These are phyloP conservation scores for Rutilus rutilus DNA, from an alignment of 2,113 vertebrate species.

Conservation along the genomic window DNA sequence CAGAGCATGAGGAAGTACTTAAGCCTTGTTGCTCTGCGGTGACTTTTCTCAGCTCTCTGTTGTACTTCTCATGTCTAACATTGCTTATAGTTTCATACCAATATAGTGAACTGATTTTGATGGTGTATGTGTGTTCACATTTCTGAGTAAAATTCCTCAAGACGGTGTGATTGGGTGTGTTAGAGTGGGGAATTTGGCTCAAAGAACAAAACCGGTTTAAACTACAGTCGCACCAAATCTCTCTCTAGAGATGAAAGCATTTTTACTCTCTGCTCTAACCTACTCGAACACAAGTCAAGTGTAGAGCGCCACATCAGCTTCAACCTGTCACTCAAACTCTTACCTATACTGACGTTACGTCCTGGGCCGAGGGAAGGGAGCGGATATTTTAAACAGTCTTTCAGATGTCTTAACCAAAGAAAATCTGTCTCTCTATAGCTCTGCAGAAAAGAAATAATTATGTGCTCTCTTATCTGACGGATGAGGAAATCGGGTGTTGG, in stretches of 20 bases:
- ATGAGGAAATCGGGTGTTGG: not conserved
- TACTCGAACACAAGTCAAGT: not conserved
- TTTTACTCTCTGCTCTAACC: not conserved
- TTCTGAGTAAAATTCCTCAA: slow-evolving; percentile 20
- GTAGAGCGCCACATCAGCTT: slow-evolving; percentile 2
- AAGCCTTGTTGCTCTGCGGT: slow-evolving; percentile 4
- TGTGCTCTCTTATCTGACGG: not conserved
- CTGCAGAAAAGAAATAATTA: not conserved
- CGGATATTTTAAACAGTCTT: not conserved
- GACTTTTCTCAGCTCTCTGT: not conserved
- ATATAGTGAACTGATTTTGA: not conserved
- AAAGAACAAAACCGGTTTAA: not conserved
- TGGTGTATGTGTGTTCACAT: not conserved
- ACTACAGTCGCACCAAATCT: not conserved
- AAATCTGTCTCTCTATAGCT: not conserved
- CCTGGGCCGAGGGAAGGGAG: not conserved
- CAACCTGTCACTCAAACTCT: slow-evolving; percentile 21
- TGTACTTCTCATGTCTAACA: not conserved
- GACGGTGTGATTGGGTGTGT: not conserved
- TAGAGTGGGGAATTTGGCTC: not conserved
- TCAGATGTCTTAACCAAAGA: slow-evolving; percentile 18
- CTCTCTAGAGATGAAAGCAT: not conserved
- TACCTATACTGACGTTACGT: not conserved
- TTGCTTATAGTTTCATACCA: not conserved
- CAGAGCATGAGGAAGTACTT: not conserved